A percentile compares a stretch with the other conserved stretches of the same genome.
Conservation (phyloP, 2,888 invertebrate genomes). For the Syrista parreyssii region DNA sequence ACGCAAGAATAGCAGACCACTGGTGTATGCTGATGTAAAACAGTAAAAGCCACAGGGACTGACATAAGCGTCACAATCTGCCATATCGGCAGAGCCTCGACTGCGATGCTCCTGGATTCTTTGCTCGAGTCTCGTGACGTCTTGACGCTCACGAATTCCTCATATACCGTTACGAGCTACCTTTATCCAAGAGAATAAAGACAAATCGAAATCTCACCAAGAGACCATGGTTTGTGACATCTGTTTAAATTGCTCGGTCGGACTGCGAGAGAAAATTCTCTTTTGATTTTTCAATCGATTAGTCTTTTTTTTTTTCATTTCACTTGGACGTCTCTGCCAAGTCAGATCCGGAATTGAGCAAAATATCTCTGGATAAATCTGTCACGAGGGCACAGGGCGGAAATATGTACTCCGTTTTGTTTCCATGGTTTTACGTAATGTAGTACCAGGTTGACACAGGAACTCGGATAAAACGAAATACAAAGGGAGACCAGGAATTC, state of each 20-base stretch:
- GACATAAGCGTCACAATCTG: background rate
- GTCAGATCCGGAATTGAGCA: background rate
- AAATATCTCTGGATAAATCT: background rate
- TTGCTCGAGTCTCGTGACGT: background rate
- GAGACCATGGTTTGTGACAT: background rate
- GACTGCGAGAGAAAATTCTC: background rate
- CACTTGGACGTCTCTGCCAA: background rate
- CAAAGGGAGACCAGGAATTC: background rate
- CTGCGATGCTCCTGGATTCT: background rate
- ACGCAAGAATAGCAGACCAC: background rate
- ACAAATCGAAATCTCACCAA: background rate
- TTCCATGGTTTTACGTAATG: background rate
- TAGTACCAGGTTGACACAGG: background rate
- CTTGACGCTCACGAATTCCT: background rate
- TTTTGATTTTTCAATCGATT: background rate
- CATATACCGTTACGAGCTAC: background rate
- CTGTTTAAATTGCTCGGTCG: background rate
- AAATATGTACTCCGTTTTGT: background rate
- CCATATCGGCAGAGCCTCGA: background rate
- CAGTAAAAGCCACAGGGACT: background rate
- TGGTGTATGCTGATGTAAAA: background rate
- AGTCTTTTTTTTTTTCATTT: background rate
- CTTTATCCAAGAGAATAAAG: background rate
- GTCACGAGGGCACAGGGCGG: background rate
- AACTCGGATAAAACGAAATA: background rate